Conservation (phyloP, 2,113 vertebrate genomes). For the Chamaea fasciata region DNA sequence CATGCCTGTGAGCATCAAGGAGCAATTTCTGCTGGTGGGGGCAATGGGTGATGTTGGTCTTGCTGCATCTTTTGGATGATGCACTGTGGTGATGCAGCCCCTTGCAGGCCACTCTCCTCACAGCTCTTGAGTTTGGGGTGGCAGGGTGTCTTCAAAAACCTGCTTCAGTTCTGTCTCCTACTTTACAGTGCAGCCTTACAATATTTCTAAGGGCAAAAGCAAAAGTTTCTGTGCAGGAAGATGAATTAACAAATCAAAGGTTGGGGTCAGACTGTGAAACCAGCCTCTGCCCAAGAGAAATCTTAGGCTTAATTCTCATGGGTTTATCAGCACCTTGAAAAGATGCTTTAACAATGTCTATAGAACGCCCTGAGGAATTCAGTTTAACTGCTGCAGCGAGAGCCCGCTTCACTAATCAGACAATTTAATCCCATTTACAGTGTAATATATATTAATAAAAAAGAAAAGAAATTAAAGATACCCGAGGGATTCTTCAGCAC, state of each 20-base stretch:
- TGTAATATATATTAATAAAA: conserved; percentile 47
- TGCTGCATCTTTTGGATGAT: background rate
- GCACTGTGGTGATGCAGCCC: background rate
- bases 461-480: conserved; percentile 63
- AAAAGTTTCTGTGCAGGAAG: background rate
- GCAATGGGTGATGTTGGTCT: background rate
- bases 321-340: conserved; percentile 5
- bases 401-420: conserved; percentile 68
- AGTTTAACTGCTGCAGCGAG: conserved; percentile 50
- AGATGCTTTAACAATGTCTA: background rate
- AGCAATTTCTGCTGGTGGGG: background rate
- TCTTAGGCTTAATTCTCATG: background rate
- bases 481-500: conserved; percentile 39
- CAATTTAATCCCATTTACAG: conserved; percentile 73
- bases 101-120: background rate
- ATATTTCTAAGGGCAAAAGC: background rate
- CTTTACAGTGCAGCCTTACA: background rate
- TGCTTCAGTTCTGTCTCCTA: background rate
- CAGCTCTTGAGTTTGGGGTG: background rate
- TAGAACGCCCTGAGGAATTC: background rate
- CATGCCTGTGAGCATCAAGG: background rate
- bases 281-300: background rate
- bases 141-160: background rate
- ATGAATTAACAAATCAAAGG: background rate
- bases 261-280: background rate